Evolutionary conservation across 2,113 vertebrate species (phyloP).

Genomic region (Isurus oxyrinchus): DNA sequence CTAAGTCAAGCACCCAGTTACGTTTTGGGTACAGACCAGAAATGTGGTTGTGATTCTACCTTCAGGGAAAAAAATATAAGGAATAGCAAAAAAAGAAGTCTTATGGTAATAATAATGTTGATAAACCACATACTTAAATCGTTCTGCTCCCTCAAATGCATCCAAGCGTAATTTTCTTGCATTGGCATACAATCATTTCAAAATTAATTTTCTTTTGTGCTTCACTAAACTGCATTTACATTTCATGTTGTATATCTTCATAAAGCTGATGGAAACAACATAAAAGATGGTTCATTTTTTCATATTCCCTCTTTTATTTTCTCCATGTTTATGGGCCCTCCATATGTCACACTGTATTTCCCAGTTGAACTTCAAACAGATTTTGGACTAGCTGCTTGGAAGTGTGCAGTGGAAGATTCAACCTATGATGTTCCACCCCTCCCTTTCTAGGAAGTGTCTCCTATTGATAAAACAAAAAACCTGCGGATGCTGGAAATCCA

Average conservation of each 20-base stretch:
- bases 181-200: neutral
- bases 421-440: neutral
- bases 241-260: neutral
- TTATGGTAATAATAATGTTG: neutral
- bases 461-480: neutral
- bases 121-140: neutral
- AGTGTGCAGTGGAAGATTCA: neutral
- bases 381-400: neutral
- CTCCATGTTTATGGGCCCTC: neutral
- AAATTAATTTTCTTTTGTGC: neutral
- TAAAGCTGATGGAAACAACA: neutral
- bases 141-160: neutral
- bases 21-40: constrained; percentile 17
- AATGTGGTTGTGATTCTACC: constrained; percentile 20
- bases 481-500: too few relatives aligned
- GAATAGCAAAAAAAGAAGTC: neutral
- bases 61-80: neutral
- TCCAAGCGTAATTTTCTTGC: neutral
- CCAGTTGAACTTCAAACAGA: neutral
- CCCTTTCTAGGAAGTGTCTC: neutral
- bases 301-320: neutral
- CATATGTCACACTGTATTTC: neutral
- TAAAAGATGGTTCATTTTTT: neutral
- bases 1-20: constrained; percentile 24
- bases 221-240: neutral